Base-by-base conservation (phyloP, 2,113 vertebrate species). In the Anolis carolinensis region DNA sequence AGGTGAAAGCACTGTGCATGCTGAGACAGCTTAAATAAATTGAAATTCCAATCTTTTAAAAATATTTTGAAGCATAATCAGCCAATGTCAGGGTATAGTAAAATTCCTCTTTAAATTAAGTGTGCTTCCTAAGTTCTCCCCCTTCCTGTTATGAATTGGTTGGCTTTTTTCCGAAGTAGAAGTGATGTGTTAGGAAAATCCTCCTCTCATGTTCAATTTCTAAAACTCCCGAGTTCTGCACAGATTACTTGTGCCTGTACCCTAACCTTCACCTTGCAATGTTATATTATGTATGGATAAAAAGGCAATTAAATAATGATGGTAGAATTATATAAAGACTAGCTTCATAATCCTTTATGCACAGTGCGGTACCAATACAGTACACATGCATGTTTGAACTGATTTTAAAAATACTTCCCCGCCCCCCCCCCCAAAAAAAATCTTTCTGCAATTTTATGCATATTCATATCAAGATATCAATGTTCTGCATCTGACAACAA, bases 31-130 rank as follows among this genome's bases (percentile, higher is more conserved):
- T 44, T 44, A 44, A 44, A 44, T 44, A 44, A 44, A 44, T 44
- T 44, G 39, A 44, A 5, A 44, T 44, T 44, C 39, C 39, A 44
- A 44, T 44, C 39, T 44, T 44, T 44, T 44, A 4, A 44, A 75
- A 25, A 36, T 73, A n/a, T 79, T 32, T 48, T 2, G 34, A 88
- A 10, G 0, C 0, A 0, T 87, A 10, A n/a, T 21, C 23, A 30
- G n/a, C 32, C 5, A 1, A 30, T 79, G 1, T 0, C 0, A 77
- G 10, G 59, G 14, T 50, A 3, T 44, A 1, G n/a, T 8, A 10
- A 77, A 50, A 89, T 82, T 8, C 0, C 0, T 63, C 39, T 44
- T 73, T 13, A 44, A 39, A 48, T 23, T 59, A 34, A n/a, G n/a
- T 30, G 32, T 23, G 76, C 7, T 59, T 79, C 14, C 30, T 20